These are phyloP conservation scores for Spondyliosoma cantharus DNA, from an alignment of 2,797 vertebrate species.

Conservation along the genomic window DNA sequence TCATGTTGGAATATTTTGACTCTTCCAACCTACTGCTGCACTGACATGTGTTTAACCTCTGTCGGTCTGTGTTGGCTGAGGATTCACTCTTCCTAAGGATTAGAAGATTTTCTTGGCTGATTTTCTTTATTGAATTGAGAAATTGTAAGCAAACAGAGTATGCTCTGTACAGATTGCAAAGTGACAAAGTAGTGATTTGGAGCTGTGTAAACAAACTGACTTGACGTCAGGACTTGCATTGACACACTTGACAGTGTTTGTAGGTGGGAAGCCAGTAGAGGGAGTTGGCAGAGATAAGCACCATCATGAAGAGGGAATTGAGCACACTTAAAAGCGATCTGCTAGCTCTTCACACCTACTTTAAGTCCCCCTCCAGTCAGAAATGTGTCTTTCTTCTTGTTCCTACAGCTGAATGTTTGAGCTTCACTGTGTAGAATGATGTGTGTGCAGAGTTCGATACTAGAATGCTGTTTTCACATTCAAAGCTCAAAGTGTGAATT, in stretches of 20 bases:
- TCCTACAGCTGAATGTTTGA: no score
- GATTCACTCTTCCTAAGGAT: not conserved
- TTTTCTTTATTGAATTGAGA: not conserved
- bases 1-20: not conserved
- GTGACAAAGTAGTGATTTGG: not conserved
- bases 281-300: not conserved
- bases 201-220: not conserved
- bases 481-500: no score
- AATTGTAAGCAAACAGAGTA: no score
- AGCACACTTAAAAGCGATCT: not conserved
- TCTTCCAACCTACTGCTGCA: not conserved
- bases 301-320: not conserved
- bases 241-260: not conserved
- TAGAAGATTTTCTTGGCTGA: not conserved
- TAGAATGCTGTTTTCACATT: no score
- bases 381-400: no score
- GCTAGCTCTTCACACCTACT: no score
- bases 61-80: no score
- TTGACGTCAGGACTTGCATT: not conserved
- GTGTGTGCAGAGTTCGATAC: no score
- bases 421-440: no score
- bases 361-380: no score
- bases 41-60: not conserved
- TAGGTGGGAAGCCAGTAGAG: not conserved
- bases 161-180: not conserved